A percentile compares a stretch with the other conserved stretches of the same genome.
phyloP scores from a whole-genome alignment of 2,113 vertebrate genomes.

The Chascanopsetta lugubris region DNA sequence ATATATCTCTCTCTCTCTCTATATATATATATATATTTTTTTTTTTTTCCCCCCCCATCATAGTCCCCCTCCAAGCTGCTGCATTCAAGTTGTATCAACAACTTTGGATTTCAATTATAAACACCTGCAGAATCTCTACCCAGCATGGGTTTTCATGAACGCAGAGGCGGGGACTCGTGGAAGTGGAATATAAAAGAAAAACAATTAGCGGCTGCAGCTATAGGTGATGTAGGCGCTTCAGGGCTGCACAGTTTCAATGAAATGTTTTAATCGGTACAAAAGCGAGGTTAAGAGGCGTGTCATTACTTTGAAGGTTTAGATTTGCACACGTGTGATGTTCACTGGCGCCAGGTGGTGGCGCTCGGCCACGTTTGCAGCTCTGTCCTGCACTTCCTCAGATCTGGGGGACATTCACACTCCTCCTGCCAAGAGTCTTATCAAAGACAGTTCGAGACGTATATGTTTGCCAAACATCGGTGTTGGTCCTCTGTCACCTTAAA shows the following conservation, averaged over 20 bases:
- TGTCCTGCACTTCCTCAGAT: slow-evolving; percentile 3
- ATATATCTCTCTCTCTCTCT: background rate
- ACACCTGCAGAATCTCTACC: background rate
- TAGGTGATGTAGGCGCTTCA: background rate
- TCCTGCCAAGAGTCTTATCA: background rate
- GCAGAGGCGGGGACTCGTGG: background rate
- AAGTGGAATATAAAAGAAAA: background rate
- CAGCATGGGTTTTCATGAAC: background rate
- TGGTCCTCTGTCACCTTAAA: background rate
- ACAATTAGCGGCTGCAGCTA: background rate
- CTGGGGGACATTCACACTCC: background rate
- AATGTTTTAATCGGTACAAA: no score
- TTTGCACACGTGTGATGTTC: background rate
- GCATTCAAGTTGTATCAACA: background rate
- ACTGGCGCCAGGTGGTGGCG: no score
- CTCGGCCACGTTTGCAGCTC: background rate
- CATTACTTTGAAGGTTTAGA: background rate
- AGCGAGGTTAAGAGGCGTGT: background rate
- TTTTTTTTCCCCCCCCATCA: background rate
- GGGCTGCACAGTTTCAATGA: no score
- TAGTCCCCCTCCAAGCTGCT: background rate
- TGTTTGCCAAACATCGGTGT: background rate
- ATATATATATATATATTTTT: background rate
- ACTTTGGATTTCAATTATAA: slow-evolving; percentile 6
- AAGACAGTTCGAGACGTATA: background rate